Conservation (phyloP, 23 tunicate species). For the Oikopleura dioica region DNA sequence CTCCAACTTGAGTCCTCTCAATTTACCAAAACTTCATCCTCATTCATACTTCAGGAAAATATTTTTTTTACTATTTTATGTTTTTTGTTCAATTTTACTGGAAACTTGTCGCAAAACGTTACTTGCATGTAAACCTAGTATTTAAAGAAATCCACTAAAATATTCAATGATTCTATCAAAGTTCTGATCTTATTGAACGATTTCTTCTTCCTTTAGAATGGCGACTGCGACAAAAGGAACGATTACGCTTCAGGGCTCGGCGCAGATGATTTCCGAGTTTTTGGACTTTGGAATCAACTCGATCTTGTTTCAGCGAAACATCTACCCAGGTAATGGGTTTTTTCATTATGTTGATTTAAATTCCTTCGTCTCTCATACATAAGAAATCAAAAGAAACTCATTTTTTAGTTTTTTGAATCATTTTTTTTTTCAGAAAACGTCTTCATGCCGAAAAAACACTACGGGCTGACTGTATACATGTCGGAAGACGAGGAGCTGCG, state of each 20-base stretch:
- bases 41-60: too few relatives aligned
- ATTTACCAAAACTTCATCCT: too few relatives aligned
- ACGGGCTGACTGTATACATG: slow-evolving; percentile 1
- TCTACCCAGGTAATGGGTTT: not conserved
- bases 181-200: too few relatives aligned
- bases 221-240: slow-evolving; percentile 5
- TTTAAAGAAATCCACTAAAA: too few relatives aligned
- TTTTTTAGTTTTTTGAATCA: too few relatives aligned
- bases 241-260: slow-evolving; percentile 1
- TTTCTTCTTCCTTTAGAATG: slow-evolving; percentile 8
- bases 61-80: not conserved
- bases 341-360: too few relatives aligned
- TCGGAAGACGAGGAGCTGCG: not conserved
- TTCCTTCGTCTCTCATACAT: too few relatives aligned
- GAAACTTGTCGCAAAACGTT: not conserved
- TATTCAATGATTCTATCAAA: too few relatives aligned
- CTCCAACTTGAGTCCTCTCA: too few relatives aligned
- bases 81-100: not conserved
- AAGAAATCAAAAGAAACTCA: too few relatives aligned
- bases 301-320: not conserved
- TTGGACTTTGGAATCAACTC: slow-evolving; percentile 9
- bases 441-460: not conserved
- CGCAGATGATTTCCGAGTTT: slow-evolving; percentile 9
- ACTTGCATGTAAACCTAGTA: too few relatives aligned
- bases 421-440: too few relatives aligned